These are phyloP conservation scores for Nowickia ferox DNA, from an alignment of 2,888 invertebrate species.

Conservation along the genomic window DNA sequence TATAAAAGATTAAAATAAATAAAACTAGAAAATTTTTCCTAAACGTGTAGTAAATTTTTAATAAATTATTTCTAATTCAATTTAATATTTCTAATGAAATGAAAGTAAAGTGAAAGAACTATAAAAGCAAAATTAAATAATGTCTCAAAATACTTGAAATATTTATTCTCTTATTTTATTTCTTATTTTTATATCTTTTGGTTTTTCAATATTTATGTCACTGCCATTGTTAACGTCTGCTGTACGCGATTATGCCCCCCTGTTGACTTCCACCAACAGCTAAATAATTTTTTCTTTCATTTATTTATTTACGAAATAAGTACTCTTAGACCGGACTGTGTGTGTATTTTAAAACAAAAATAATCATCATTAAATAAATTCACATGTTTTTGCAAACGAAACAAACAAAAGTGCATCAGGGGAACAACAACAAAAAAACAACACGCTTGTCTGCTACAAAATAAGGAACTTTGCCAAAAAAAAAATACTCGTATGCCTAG, in stretches of 20 bases:
- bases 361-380: slow-evolving; percentile 20
- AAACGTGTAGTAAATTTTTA: slow-evolving; percentile 13
- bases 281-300: slow-evolving; percentile 1
- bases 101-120: slow-evolving; percentile 9
- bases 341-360: slow-evolving; percentile 21
- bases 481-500: slow-evolving; percentile 1
- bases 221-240: slow-evolving; percentile 68
- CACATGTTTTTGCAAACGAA: slow-evolving; percentile 24
- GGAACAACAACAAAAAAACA: slow-evolving; percentile 2
- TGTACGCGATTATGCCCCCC: not conserved
- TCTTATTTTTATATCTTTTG: slow-evolving; percentile 8
- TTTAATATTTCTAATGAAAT: not conserved
- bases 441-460: slow-evolving; percentile 48
- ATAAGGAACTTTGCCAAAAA: slow-evolving; percentile 62
- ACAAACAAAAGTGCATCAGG: slow-evolving; percentile 34
- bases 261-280: slow-evolving; percentile 5
- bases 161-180: slow-evolving; percentile 9
- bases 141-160: slow-evolving; percentile 39
- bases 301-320: slow-evolving; percentile 31
- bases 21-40: not conserved
- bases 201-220: slow-evolving; percentile 58
- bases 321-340: slow-evolving; percentile 13
- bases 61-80: slow-evolving; percentile 34
- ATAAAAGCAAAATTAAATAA: slow-evolving; percentile 34
- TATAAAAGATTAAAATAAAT: no score